Percentiles rank a stretch among this genome's conserved stretches.
These are phyloP conservation scores for Drosophila mettleri DNA, from an alignment of 2,888 invertebrate species.

Conservation along the genomic window DNA sequence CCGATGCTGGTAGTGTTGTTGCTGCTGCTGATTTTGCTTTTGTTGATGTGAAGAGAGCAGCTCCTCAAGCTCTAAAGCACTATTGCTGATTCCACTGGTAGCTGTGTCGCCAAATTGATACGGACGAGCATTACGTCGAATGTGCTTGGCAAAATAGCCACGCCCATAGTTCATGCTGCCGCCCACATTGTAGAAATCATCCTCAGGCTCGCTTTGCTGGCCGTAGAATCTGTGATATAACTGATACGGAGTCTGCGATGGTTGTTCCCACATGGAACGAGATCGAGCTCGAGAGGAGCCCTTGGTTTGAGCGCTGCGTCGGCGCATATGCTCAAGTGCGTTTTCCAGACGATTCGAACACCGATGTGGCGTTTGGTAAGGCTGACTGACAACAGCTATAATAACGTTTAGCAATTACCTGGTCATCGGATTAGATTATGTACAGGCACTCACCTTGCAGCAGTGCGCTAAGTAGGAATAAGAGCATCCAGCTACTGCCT, in stretches of 20 bases:
- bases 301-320: slow-evolving; percentile 78
- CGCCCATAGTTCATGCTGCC: slow-evolving; percentile 51
- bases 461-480: slow-evolving; percentile 43
- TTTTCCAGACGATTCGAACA: slow-evolving; percentile 89
- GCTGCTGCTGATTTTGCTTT: slow-evolving; percentile 53
- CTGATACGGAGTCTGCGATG: slow-evolving; percentile 81
- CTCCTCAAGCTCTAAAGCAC: slow-evolving; percentile 66
- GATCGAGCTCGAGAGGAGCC: slow-evolving; percentile 55
- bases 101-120: slow-evolving; percentile 40
- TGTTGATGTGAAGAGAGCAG: slow-evolving; percentile 54
- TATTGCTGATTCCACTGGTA: slow-evolving; percentile 37
- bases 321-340: slow-evolving; percentile 88
- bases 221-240: slow-evolving; percentile 83
- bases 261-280: slow-evolving; percentile 73
- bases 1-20: slow-evolving; percentile 56
- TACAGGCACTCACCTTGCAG: slow-evolving; percentile 48
- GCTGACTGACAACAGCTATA: slow-evolving; percentile 57
- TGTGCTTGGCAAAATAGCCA: slow-evolving; percentile 73
- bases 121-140: slow-evolving; percentile 61
- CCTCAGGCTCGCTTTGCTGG: slow-evolving; percentile 65
- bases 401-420: not conserved
- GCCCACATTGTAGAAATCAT: slow-evolving; percentile 71
- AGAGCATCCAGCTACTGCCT: slow-evolving; percentile 25
- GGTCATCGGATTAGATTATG: not conserved
- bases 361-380: slow-evolving; percentile 85